phyloP scores from a whole-genome alignment of 2,797 vertebrate genomes.

The Clarias fuscus region DNA sequence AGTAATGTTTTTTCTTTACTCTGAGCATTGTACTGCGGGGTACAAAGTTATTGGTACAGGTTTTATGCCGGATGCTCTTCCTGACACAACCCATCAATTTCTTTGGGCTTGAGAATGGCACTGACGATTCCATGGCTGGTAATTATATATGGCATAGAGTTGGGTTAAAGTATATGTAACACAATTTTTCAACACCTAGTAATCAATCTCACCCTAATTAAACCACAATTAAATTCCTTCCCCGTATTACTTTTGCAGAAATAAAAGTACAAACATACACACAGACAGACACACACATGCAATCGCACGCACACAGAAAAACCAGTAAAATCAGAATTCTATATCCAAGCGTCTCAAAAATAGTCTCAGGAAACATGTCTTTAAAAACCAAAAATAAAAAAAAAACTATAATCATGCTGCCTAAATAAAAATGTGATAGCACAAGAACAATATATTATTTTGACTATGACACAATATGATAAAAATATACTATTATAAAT shows the following conservation, averaged over 20 bases:
- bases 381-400: not conserved
- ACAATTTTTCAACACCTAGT: not conserved
- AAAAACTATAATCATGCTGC: slow-evolving; percentile 36
- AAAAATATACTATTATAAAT: slow-evolving; percentile 46
- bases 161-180: no score
- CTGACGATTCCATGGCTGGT: no score
- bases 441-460: slow-evolving; percentile 49
- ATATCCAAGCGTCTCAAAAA: slow-evolving; percentile 48
- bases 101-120: no score
- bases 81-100: no score
- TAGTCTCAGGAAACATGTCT: slow-evolving; percentile 44
- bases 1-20: no score
- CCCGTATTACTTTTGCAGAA: not conserved
- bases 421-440: slow-evolving; percentile 33
- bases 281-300: not conserved
- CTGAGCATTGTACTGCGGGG: no score
- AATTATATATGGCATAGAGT: no score
- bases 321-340: slow-evolving; percentile 30
- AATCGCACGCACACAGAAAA: not conserved
- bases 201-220: not conserved
- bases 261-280: not conserved
- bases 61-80: no score
- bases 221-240: not conserved
- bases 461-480: slow-evolving; percentile 36
- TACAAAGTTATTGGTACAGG: no score